Base-by-base conservation (phyloP, 30 jellyfish, hydroid and myxozoan species). In the Turritopsis dohrnii region DNA sequence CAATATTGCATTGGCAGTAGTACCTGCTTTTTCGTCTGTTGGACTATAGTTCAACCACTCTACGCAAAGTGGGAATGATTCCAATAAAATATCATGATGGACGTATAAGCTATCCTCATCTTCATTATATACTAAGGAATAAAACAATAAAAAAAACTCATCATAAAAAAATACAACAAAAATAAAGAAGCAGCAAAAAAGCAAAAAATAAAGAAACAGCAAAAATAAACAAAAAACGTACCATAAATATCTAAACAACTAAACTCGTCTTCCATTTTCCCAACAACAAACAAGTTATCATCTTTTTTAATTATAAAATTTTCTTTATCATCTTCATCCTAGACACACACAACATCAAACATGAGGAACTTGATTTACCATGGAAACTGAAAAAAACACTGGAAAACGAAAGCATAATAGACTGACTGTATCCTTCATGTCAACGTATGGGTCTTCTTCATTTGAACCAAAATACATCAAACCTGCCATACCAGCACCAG, bases 21-120 rank as follows among this genome's bases (percentile, higher is more conserved):
- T 85, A 91, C 97, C 97, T 83, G 95, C 27, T 28, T 84, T 85
- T 76, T 77, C 94, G 21, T 90, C 93, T 24, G 84, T 66, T 1
- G 96, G 95, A 79, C 88, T 95, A 88, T 71, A 92, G 81, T 92
- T 92, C 86, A 92, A 25, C 98, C 98, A 92, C 82, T 92, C 98
- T 21, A 92, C 52, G 26, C 93, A 92, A 26, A 92, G 69, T 21
- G 98, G 98, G 53, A 84, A 92, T 19, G 98, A 92, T 23, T 92
- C 96, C 81, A 92, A 80, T 79, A 92, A 26, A 28, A 92, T 77
- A 74, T 92, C 98, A 92, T 92, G 98, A 65, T 92, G 98, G 20
- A 92, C 91, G 76, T 92, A 92, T 13, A 87, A 65, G 71, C 96
- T 92, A 13, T 91, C 94, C 84, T 92, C 98, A 24, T 92, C 96